phyloP scores from a whole-genome alignment of 2,113 vertebrate species.

The Scomber scombrus region DNA sequence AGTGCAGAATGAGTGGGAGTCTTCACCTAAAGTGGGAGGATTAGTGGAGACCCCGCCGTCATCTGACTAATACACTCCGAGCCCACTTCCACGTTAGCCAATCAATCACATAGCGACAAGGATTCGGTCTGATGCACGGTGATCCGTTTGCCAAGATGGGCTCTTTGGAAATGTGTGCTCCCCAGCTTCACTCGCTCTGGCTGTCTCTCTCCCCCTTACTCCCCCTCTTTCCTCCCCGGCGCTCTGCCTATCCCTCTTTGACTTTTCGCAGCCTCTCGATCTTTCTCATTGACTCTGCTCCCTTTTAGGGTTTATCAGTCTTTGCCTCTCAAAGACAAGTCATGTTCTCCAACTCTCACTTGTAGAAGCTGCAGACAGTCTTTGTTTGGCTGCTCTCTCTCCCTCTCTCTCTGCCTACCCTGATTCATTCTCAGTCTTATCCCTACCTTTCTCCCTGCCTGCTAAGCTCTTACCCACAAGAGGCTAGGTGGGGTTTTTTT shows the following conservation, averaged over 20 bases:
- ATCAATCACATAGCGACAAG: slow-evolving; percentile 75
- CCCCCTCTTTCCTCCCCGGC: slow-evolving; percentile 3
- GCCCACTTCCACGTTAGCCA: slow-evolving; percentile 51
- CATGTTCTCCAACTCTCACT: slow-evolving; percentile 51
- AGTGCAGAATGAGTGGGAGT: slow-evolving; percentile 43
- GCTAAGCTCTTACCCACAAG: slow-evolving; percentile 36
- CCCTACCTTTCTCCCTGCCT: slow-evolving; percentile 50
- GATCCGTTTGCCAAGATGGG: slow-evolving; percentile 66
- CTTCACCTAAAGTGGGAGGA: slow-evolving; percentile 58
- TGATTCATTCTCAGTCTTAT: slow-evolving; percentile 43
- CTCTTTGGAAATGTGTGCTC: slow-evolving; percentile 58
- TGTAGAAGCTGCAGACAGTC: slow-evolving; percentile 37
- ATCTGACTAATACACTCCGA: slow-evolving; percentile 36
- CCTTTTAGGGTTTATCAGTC: slow-evolving; percentile 44
- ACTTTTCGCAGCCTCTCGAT: slow-evolving; percentile 69
- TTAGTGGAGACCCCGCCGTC: slow-evolving; percentile 39
- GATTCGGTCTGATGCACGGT: slow-evolving; percentile 45
- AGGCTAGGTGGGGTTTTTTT: slow-evolving; percentile 15
- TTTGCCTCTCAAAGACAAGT: slow-evolving; percentile 47
- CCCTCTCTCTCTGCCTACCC: slow-evolving; percentile 29
- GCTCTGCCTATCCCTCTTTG: slow-evolving; percentile 52
- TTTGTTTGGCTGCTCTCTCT: slow-evolving; percentile 13
- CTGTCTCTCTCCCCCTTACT: slow-evolving; percentile 8
- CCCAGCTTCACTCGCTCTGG: slow-evolving; percentile 35
- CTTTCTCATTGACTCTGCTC: slow-evolving; percentile 54